Percentiles rank a stretch among this genome's conserved stretches.
Evolutionary conservation across 2,113 vertebrate species (phyloP).

Genomic region (Eulemur macaco): DNA sequence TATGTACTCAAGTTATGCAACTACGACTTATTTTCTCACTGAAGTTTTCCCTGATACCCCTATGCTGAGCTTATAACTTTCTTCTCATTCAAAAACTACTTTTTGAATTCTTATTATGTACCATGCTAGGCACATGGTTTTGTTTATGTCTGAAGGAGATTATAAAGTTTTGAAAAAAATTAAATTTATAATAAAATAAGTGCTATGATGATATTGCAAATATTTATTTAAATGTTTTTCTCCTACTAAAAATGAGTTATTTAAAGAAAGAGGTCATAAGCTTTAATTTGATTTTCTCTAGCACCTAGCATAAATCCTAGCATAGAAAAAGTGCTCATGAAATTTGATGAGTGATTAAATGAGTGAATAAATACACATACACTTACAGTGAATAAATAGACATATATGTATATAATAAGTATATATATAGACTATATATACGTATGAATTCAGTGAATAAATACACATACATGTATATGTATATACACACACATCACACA

Average conservation of each 20-base stretch:
- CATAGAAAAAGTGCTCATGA: not conserved
- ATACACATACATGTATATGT: not conserved
- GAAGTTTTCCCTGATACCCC: not conserved
- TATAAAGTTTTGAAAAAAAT: conserved; percentile 12
- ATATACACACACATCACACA: not conserved
- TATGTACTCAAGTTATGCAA: not conserved
- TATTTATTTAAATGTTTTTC: not conserved
- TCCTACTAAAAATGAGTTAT: not conserved
- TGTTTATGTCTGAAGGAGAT: not conserved
- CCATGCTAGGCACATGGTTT: not conserved
- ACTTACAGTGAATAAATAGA: not conserved
- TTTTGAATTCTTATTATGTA: not conserved
- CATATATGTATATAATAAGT: not conserved
- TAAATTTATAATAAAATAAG: not conserved
- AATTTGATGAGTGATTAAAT: not conserved
- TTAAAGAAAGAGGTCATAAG: not conserved
- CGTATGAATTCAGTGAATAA: not conserved
- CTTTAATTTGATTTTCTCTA: not conserved
- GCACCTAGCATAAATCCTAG: not conserved
- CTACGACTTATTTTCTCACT: not conserved
- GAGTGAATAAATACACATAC: not conserved
- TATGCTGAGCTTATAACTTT: not conserved
- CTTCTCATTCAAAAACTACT: not conserved
- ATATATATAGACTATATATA: not conserved
- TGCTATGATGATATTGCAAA: not conserved